Conservation (phyloP, 2,888 invertebrate species). For the Petrolisthes cinctipes region DNA sequence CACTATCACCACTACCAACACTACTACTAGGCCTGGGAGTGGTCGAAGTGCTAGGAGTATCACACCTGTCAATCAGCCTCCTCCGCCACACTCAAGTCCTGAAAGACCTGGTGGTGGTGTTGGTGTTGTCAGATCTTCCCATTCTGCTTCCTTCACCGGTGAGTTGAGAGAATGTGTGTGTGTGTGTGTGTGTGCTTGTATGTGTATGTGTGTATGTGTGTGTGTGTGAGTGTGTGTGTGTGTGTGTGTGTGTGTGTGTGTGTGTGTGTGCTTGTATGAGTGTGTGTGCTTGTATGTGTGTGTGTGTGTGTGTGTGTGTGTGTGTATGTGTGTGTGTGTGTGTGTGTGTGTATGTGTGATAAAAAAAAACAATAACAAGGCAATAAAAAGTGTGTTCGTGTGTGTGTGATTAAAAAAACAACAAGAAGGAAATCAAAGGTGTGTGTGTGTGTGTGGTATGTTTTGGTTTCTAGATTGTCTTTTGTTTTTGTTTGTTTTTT, state of each 20-base stretch:
- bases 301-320: constrained; percentile 9
- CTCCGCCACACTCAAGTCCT: background rate
- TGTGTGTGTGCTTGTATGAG: background rate
- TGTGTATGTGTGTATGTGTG: constrained; percentile 69
- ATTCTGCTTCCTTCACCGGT: constrained; percentile 73
- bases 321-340: background rate
- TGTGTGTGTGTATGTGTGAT: background rate
- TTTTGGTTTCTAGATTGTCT: no score
- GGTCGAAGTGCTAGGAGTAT: constrained; percentile 55
- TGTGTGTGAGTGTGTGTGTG: background rate
- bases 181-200: no score
- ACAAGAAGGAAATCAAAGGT: no score
- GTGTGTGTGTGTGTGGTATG: no score
- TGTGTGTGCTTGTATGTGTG: background rate
- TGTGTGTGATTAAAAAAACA: no score
- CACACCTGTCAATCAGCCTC: constrained; percentile 60
- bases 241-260: background rate
- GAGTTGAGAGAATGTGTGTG: no score
- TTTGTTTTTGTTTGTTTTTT: no score
- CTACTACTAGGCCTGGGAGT: constrained; percentile 42
- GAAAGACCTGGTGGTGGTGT: background rate
- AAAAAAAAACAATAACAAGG: background rate
- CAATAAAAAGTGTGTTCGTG: background rate
- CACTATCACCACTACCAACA: no score
- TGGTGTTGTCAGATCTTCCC: background rate